Conservation (phyloP, 2,797 vertebrate species). For the Lacerta bilineata region DNA sequence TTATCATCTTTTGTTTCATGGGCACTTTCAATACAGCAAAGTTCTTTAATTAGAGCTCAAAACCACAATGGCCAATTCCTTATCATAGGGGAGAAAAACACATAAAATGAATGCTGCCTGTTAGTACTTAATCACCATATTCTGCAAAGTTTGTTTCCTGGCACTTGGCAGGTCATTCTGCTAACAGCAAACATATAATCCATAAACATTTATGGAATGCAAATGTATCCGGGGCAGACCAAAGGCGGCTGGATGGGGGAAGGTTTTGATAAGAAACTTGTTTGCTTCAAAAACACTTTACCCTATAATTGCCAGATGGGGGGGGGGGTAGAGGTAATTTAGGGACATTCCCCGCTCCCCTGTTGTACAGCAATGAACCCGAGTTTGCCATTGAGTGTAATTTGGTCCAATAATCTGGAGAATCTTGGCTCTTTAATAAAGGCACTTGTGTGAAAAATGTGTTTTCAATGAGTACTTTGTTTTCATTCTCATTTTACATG, state of each 20-base stretch:
- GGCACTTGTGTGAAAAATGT: background rate
- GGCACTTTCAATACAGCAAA: constrained; percentile 10
- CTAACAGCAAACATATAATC: constrained; percentile 2
- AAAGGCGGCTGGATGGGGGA: background rate
- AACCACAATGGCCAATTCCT: constrained; percentile 19
- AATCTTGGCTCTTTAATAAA: background rate
- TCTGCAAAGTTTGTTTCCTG: background rate
- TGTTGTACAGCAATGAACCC: too few relatives aligned
- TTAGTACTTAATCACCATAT: constrained; percentile 13
- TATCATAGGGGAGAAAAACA: background rate
- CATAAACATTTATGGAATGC: constrained; percentile 29
- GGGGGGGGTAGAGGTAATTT: background rate
- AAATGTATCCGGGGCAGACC: background rate
- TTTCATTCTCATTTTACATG: background rate
- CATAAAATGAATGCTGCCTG: background rate
- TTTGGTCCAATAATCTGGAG: too few relatives aligned
- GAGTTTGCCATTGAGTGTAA: background rate
- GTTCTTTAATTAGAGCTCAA: constrained; percentile 25
- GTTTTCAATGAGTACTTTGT: background rate
- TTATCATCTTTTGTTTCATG: constrained; percentile 18
- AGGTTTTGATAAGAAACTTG: background rate
- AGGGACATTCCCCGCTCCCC: too few relatives aligned
- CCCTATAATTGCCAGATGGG: background rate
- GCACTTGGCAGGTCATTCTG: background rate
- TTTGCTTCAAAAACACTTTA: background rate